Percentiles rank a stretch among this genome's conserved stretches.
These are phyloP conservation scores for Nesidiocoris tenuis DNA, from an alignment of 2,888 invertebrate species.

Conservation along the genomic window DNA sequence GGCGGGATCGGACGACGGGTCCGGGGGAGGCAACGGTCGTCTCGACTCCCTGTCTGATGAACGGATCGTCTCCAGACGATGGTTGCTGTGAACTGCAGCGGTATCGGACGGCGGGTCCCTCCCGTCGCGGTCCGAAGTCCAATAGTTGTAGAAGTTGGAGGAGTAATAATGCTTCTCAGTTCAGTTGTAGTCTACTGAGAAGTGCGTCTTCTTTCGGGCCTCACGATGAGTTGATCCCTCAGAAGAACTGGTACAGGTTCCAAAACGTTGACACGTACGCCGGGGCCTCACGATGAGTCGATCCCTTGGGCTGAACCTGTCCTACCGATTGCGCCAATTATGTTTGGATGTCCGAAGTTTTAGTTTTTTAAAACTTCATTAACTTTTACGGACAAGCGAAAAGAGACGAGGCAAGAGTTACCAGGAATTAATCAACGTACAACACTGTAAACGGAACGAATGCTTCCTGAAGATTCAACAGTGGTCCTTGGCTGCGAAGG, in stretches of 20 bases:
- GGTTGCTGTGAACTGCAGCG: no score
- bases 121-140: not conserved
- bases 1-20: no score
- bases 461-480: no score
- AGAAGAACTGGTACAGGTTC: not conserved
- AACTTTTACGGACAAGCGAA: not conserved
- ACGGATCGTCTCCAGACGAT: no score
- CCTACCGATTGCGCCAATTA: constrained; percentile 1
- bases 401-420: not conserved
- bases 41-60: not conserved
- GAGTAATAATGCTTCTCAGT: no score
- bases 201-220: not conserved
- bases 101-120: not conserved
- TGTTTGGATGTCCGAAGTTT: not conserved
- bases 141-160: no score
- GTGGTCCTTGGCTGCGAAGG: no score
- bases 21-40: no score
- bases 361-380: not conserved
- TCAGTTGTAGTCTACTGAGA: not conserved
- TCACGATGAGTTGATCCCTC: not conserved
- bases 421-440: no score
- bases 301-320: not conserved
- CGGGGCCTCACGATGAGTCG: not conserved
- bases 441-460: no score
- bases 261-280: not conserved